These are phyloP conservation scores for Pimephales promelas DNA, from an alignment of 2,113 vertebrate genomes.

Conservation along the genomic window DNA sequence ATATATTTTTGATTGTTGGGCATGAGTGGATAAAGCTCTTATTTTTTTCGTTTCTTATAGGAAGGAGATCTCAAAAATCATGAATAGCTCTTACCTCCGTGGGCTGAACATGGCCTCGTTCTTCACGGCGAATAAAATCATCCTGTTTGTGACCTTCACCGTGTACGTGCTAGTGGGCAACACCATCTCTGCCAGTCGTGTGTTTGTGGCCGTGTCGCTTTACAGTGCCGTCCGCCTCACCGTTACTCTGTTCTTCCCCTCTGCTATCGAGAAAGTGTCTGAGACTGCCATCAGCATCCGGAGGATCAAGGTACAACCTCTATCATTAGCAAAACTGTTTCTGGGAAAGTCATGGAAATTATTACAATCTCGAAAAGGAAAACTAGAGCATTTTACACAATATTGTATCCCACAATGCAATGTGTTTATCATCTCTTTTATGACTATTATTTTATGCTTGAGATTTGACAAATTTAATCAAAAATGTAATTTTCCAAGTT, in stretches of 20 bases:
- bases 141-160: slow-evolving; percentile 89
- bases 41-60: slow-evolving; percentile 69
- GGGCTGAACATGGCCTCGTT: slow-evolving; percentile 93
- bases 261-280: slow-evolving; percentile 86
- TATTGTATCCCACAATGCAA: neutral
- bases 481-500: no score
- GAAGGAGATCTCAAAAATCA: slow-evolving; percentile 88
- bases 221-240: slow-evolving; percentile 88
- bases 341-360: neutral
- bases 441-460: neutral
- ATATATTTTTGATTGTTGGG: neutral
- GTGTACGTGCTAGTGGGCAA: slow-evolving; percentile 86
- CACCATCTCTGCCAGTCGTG: slow-evolving; percentile 82
- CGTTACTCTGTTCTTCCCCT: slow-evolving; percentile 92
- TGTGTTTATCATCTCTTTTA: neutral
- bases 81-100: slow-evolving; percentile 92
- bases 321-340: neutral
- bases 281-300: slow-evolving; percentile 87
- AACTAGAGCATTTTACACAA: neutral
- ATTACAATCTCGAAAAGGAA: neutral
- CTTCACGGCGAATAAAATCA: slow-evolving; percentile 91
- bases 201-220: slow-evolving; percentile 87
- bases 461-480: neutral
- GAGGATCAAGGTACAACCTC: slow-evolving; percentile 84
- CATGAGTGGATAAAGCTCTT: neutral